Evolutionary conservation across 2,797 vertebrate species (phyloP), one percentile per base, ranked within the genome.

Genomic region (Anguilla pacifica): DNA sequence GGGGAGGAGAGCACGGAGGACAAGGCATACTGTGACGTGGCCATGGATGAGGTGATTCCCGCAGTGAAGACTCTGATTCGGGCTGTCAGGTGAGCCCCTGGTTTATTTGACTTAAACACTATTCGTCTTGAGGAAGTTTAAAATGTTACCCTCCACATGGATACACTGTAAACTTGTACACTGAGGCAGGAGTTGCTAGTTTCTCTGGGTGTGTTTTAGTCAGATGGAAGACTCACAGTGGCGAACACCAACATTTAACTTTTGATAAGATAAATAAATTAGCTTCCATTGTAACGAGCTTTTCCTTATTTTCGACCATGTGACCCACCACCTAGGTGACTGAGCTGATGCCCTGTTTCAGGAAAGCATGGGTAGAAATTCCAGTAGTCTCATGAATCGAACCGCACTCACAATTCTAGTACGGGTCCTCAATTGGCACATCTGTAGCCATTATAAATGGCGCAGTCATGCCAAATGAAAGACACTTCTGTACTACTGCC

Each of bases 41-140:
- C 97, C 35, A 97, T 98, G 87, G 98, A 99, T 6, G 98, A 99
- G n/a, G 95, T 99, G 88, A 98, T 98, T 94, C 98, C 98, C 0
- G 97, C 98, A 0, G 98, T 99, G 92, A 99, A 99, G 95, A 98
- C 96, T 0, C 94, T 99, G 51, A 99, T 99, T 93, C 95, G 98
- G 87, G 98, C 98, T 0, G 97, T 99, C 92, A 97, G 98, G 98
- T 99, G 93, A 96, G 96, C 35, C 39, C 39, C 19, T 17, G 51
- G 51, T 53, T 43, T 43, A 5, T 19, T 64, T 64, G 59, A 64
- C 17, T 19, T 64, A 25, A 64, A 64, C 22, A 64, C 59, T 6
- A 64, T 25, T 64, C 22, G 22, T 64, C 6, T 64, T 64, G 17
- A 64, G 59, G 22, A 19, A 64, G 59, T 0, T 64, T 64, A 64